Evolutionary conservation across 2,113 vertebrate genomes (phyloP).

Genomic region (Ciconia maguari): DNA sequence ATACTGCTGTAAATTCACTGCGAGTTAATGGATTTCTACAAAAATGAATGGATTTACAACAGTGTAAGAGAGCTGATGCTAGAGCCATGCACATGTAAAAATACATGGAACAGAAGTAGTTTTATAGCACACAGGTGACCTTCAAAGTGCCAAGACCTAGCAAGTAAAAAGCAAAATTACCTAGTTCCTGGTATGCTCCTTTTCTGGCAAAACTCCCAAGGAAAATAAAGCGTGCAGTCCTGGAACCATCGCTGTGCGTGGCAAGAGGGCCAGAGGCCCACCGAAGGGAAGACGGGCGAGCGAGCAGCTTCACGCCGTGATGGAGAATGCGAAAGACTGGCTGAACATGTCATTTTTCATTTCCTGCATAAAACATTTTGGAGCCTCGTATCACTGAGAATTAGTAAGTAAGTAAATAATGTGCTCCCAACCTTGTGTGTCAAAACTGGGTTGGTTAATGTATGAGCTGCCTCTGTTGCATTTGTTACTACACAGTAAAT

Average conservation of each 20-base stretch:
- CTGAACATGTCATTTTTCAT: background rate
- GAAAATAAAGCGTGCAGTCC: background rate
- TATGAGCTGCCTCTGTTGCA: background rate
- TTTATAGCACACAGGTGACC: background rate
- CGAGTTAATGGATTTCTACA: slow-evolving; percentile 31
- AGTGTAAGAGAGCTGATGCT: background rate
- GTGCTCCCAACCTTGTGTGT: background rate
- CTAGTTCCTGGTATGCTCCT: background rate
- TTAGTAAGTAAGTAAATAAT: background rate
- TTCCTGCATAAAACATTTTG: background rate
- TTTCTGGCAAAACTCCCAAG: background rate
- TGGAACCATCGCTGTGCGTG: accelerated
- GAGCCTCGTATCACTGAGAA: background rate
- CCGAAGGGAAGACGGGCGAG: background rate
- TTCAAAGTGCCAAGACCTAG: background rate
- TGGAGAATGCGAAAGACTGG: background rate
- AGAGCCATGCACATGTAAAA: background rate
- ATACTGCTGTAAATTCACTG: slow-evolving; percentile 10
- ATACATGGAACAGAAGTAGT: background rate
- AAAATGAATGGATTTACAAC: slow-evolving; percentile 22
- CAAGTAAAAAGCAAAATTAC: background rate
- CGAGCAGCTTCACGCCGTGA: background rate
- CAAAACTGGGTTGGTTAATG: slow-evolving; percentile 7
- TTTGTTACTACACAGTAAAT: slow-evolving; percentile 37
- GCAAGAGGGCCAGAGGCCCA: background rate